A percentile compares a stretch with the other conserved stretches of the same genome.
phyloP scores from a whole-genome alignment of 2,797 vertebrate species.

The Hephaestus fuliginosus region DNA sequence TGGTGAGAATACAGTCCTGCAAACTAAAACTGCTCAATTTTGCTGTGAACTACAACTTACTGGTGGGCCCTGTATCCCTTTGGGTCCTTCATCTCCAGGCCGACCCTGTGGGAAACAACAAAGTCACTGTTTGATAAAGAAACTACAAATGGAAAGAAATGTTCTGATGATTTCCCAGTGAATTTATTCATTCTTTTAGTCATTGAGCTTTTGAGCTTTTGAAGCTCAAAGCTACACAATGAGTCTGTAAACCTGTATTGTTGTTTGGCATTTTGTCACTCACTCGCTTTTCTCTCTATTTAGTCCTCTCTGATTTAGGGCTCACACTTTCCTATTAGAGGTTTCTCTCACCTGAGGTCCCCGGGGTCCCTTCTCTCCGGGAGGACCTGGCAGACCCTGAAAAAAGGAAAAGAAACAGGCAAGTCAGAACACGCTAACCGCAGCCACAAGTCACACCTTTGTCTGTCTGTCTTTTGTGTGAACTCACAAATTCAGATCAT shows the following conservation, averaged over 20 bases:
- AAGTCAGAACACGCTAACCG: conserved; percentile 25
- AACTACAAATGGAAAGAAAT: background rate
- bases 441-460: background rate
- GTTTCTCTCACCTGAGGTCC: conserved; percentile 87
- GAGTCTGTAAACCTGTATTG: too few species aligned
- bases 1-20: background rate
- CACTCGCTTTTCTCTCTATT: background rate
- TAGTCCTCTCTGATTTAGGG: background rate
- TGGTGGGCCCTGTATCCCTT: conserved; percentile 84
- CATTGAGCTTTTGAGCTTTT: too few species aligned
- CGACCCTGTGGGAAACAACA: conserved; percentile 83
- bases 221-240: too few species aligned
- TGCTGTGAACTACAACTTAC: conserved; percentile 80
- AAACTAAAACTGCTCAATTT: background rate
- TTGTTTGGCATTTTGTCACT: too few species aligned
- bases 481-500: background rate
- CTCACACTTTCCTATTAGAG: background rate
- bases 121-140: background rate
- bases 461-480: background rate
- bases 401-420: background rate
- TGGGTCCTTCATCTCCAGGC: conserved; percentile 86
- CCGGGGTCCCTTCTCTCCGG: conserved; percentile 85
- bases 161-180: background rate
- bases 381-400: conserved; percentile 86
- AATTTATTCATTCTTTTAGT: background rate